Evolutionary conservation across 2,888 invertebrate species (phyloP).

Genomic region (Cantharis lateralis): DNA sequence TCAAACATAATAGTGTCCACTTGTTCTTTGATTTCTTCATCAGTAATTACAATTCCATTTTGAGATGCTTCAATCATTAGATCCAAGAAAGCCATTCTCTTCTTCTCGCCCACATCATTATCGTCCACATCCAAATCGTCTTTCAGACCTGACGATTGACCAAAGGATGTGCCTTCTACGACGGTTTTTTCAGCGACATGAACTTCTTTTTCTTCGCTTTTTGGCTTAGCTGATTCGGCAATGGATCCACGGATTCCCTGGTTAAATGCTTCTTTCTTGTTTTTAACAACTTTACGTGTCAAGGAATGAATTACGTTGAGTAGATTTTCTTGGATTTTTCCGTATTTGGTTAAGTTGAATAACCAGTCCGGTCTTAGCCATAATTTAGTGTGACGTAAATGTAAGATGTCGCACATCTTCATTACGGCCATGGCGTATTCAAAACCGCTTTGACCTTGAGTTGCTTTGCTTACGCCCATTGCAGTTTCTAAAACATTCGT

Average conservation of each 20-base stretch:
- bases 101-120: slow-evolving; percentile 80
- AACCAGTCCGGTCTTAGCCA: slow-evolving; percentile 79
- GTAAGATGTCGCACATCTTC: slow-evolving; percentile 88
- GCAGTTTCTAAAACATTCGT: slow-evolving; percentile 70
- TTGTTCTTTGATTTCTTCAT: slow-evolving; percentile 83
- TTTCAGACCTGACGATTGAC: slow-evolving; percentile 61
- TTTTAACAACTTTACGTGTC: slow-evolving; percentile 72
- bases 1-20: slow-evolving; percentile 90
- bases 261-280: slow-evolving; percentile 64
- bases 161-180: slow-evolving; percentile 65
- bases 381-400: slow-evolving; percentile 78
- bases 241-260: slow-evolving; percentile 57
- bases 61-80: slow-evolving; percentile 84
- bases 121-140: slow-evolving; percentile 85
- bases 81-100: slow-evolving; percentile 86
- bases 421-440: slow-evolving; percentile 88
- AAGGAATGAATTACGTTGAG: slow-evolving; percentile 78
- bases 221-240: slow-evolving; percentile 49
- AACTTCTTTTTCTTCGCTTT: slow-evolving; percentile 39
- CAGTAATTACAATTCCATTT: slow-evolving; percentile 73
- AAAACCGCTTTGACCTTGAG: slow-evolving; percentile 79
- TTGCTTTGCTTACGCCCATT: slow-evolving; percentile 84
- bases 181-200: slow-evolving; percentile 56
- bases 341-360: slow-evolving; percentile 76
- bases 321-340: slow-evolving; percentile 74